phyloP scores from a whole-genome alignment of 1,140 invertebrate species.

The Steinernema feltiae region DNA sequence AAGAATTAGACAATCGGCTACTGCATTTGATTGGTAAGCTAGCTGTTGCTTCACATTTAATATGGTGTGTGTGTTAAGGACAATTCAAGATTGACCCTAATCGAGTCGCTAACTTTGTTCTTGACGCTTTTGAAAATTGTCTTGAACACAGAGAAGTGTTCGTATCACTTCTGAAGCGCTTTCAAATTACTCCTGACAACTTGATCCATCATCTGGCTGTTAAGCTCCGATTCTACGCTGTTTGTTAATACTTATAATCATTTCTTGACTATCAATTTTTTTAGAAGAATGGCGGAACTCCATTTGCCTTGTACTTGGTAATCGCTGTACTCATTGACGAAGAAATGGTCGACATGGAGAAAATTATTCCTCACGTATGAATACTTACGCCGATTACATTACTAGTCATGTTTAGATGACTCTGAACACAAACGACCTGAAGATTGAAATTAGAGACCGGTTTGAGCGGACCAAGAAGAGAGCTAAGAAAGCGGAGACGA shows the following conservation, averaged over 20 bases:
- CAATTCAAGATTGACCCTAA: constrained; percentile 99
- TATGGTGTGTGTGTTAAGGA: constrained; percentile 64
- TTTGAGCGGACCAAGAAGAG: constrained; percentile 78
- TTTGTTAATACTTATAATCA: constrained; percentile 28
- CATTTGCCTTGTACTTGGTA: constrained; percentile 76
- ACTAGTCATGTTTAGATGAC: constrained; percentile 11
- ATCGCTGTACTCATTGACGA: constrained; percentile 83
- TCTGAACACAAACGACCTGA: not conserved
- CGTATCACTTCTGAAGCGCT: constrained; percentile 74
- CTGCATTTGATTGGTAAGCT: constrained; percentile 80
- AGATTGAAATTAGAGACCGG: constrained; percentile 70
- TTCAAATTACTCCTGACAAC: constrained; percentile 76
- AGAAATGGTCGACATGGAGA: constrained; percentile 74
- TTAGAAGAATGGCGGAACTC: constrained; percentile 63
- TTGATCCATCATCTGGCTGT: constrained; percentile 88
- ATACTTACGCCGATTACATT: constrained; percentile 20
- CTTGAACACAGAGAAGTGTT: constrained; percentile 67
- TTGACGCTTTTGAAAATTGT: constrained; percentile 90
- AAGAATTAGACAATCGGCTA: constrained; percentile 73
- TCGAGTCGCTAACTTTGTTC: constrained; percentile 85
- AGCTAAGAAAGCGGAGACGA: constrained; percentile 75
- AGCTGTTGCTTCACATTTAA: constrained; percentile 4
- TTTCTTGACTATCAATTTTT: constrained; percentile 3
- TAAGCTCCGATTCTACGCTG: constrained; percentile 76
- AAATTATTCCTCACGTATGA: constrained; percentile 81